phyloP scores from a whole-genome alignment of 2,888 invertebrate species.

The Meghimatium bilineatum region DNA sequence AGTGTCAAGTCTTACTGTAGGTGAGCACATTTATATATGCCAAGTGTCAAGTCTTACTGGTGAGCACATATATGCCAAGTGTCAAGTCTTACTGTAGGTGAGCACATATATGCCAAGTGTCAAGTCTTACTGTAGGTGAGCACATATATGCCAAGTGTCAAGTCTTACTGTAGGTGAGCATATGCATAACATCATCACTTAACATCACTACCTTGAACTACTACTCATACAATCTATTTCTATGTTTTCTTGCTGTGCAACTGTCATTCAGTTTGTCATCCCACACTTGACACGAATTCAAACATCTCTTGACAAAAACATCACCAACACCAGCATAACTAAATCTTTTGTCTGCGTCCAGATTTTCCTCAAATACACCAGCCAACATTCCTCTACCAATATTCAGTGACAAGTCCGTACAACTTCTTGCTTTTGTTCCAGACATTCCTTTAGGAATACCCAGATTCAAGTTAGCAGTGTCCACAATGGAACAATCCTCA shows the following conservation, averaged over 20 bases:
- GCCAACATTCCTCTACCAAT: neutral
- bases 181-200: neutral
- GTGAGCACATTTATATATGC: too few relatives aligned
- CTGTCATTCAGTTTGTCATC: neutral
- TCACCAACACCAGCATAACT: slow-evolving; percentile 44
- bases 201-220: neutral
- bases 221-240: neutral
- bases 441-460: neutral
- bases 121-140: too few relatives aligned
- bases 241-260: slow-evolving; percentile 7
- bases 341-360: slow-evolving; percentile 33
- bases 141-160: too few relatives aligned
- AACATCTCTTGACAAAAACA: neutral
- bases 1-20: too few relatives aligned
- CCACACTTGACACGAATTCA: neutral
- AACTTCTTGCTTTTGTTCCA: slow-evolving; percentile 26
- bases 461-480: neutral
- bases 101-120: too few relatives aligned
- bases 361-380: neutral
- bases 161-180: too few relatives aligned
- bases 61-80: too few relatives aligned
- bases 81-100: too few relatives aligned
- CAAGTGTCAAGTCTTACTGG: too few relatives aligned
- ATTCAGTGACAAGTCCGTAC: slow-evolving; percentile 4
- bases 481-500: neutral